Evolutionary conservation across 2,113 vertebrate genomes (phyloP).

Genomic region (Pterocles orientalis): DNA sequence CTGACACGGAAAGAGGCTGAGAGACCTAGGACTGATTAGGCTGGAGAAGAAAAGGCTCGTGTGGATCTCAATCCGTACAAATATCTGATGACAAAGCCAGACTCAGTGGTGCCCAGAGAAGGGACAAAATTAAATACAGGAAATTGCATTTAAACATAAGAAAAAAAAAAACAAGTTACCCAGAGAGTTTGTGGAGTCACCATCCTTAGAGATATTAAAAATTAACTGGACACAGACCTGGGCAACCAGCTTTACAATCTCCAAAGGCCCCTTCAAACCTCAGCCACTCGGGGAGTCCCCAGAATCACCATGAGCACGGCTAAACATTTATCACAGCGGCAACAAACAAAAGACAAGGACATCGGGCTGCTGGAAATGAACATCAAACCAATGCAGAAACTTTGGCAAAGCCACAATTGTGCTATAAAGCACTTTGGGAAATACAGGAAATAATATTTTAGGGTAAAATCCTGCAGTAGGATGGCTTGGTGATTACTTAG

Average conservation of each 20-base stretch:
- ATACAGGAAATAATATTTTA: background rate
- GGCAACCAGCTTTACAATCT: background rate
- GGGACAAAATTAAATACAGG: background rate
- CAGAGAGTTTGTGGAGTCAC: background rate
- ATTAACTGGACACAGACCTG: background rate
- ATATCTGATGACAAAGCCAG: background rate
- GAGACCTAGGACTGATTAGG: background rate
- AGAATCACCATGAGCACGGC: background rate
- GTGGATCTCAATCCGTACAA: rapidly evolving
- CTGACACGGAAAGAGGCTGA: background rate
- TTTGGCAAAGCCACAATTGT: background rate
- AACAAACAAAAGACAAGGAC: background rate
- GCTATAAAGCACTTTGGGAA: background rate
- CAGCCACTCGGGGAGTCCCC: background rate
- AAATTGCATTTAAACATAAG: background rate
- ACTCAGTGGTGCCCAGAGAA: background rate
- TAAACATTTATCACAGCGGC: background rate
- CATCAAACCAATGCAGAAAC: background rate
- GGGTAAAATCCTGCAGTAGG: background rate
- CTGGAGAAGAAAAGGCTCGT: background rate
- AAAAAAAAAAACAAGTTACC: background rate
- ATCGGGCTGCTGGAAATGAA: background rate
- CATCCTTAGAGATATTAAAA: background rate
- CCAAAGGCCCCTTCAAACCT: background rate
- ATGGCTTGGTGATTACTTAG: background rate